Percentiles rank a stretch among this genome's conserved stretches.
These are phyloP conservation scores for Drosophila sordidula DNA, from an alignment of 2,888 invertebrate genomes.

Conservation along the genomic window DNA sequence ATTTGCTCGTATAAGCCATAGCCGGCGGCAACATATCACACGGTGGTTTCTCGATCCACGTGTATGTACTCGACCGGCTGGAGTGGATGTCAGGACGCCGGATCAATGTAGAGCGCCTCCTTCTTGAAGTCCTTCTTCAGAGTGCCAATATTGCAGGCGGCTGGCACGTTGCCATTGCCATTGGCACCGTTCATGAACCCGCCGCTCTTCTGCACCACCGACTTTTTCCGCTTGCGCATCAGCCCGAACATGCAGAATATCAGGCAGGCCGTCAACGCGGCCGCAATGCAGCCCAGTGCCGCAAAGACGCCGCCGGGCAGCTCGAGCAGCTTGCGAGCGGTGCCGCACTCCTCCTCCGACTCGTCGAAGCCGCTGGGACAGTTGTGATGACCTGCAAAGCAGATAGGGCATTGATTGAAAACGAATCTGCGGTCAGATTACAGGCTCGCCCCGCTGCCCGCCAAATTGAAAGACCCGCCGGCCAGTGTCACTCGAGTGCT, in stretches of 20 bases:
- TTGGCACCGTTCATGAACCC: constrained; percentile 67
- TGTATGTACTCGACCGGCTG: constrained; percentile 96
- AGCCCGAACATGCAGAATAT: constrained; percentile 87
- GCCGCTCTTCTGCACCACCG: constrained; percentile 86
- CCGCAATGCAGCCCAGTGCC: constrained; percentile 87
- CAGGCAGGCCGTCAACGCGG: constrained; percentile 87
- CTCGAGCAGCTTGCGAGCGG: constrained; percentile 86
- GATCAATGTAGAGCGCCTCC: constrained; percentile 85
- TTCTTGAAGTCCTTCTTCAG: constrained; percentile 88
- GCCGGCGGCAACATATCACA: constrained; percentile 87
- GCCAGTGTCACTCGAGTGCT: constrained; percentile 64
- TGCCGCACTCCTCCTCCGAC: constrained; percentile 89
- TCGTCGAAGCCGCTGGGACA: constrained; percentile 90
- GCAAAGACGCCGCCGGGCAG: constrained; percentile 86
- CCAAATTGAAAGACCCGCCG: constrained; percentile 62
- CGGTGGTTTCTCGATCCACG: constrained; percentile 96
- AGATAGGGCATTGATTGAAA: constrained; percentile 52
- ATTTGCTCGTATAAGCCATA: constrained; percentile 66
- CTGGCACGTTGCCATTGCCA: constrained; percentile 65
- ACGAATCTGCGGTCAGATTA: constrained; percentile 58
- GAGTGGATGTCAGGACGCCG: constrained; percentile 94
- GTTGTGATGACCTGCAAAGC: constrained; percentile 85
- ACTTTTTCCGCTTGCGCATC: constrained; percentile 87
- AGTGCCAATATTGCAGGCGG: constrained; percentile 79
- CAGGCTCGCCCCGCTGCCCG: constrained; percentile 24